Percentiles rank a stretch among this genome's conserved stretches.
phyloP scores from a whole-genome alignment of 2,888 invertebrate species.

The Ernsta delagoae region DNA sequence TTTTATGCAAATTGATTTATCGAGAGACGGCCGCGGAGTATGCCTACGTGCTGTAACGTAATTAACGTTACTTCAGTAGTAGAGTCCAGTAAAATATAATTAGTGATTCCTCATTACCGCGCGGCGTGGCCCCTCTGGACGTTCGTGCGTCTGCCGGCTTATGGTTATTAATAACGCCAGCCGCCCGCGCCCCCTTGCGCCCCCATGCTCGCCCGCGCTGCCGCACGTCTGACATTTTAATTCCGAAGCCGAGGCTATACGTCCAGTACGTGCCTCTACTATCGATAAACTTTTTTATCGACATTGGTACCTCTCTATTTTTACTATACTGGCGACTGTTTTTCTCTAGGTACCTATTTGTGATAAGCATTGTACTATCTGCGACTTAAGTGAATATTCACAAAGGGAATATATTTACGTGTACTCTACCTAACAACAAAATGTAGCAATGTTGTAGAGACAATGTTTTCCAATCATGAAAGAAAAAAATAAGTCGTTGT shows the following conservation, averaged over 20 bases:
- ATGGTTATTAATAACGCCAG: slow-evolving; percentile 84
- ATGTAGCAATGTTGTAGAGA: slow-evolving; percentile 3
- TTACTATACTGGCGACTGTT: slow-evolving; percentile 12
- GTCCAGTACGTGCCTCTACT: slow-evolving; percentile 62
- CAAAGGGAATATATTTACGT: neutral
- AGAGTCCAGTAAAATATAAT: slow-evolving; percentile 84
- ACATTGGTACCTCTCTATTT: slow-evolving; percentile 64
- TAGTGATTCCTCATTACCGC: slow-evolving; percentile 84
- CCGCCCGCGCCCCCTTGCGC: slow-evolving; percentile 58
- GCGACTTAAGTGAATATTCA: slow-evolving; percentile 3
- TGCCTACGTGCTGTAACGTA: slow-evolving; percentile 52
- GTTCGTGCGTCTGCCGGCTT: slow-evolving; percentile 85
- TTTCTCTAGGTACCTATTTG: slow-evolving; percentile 8
- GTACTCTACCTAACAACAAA: neutral
- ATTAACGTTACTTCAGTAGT: slow-evolving; percentile 72
- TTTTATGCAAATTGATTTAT: slow-evolving; percentile 33
- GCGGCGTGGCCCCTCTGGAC: slow-evolving; percentile 83
- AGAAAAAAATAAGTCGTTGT: slow-evolving; percentile 39
- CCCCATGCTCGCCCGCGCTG: slow-evolving; percentile 70
- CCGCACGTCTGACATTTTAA: slow-evolving; percentile 85
- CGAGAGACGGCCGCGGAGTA: slow-evolving; percentile 22
- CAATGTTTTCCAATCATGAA: slow-evolving; percentile 33
- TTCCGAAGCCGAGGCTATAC: slow-evolving; percentile 76
- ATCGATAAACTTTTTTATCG: slow-evolving; percentile 76
- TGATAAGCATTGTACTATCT: slow-evolving; percentile 10